Percentiles rank a stretch among this genome's conserved stretches.
Evolutionary conservation across 2,797 vertebrate genomes (phyloP).

Genomic region (Macrochelys suwanniensis): DNA sequence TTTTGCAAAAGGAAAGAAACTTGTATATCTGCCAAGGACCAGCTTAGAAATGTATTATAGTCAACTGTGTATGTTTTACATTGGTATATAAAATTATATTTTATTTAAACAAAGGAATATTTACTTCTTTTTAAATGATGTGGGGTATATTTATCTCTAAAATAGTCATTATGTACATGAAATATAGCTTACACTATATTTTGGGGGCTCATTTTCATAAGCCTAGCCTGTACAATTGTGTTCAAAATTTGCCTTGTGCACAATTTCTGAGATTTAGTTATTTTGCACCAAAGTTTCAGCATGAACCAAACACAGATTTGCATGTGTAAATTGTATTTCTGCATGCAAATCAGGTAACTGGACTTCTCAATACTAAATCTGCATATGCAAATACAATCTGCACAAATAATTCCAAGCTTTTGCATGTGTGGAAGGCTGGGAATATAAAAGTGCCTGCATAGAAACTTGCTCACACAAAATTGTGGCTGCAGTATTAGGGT

Average conservation of each 20-base stretch:
- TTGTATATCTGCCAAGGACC: slow-evolving; percentile 47
- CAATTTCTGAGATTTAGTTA: not conserved
- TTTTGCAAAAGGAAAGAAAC: not conserved
- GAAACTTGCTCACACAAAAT: not conserved
- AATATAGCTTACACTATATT: not conserved
- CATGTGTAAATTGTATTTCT: not conserved
- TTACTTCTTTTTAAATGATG: slow-evolving; percentile 45
- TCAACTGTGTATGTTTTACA: slow-evolving; percentile 9
- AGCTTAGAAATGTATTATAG: not conserved
- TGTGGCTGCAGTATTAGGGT: not conserved
- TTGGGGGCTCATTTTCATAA: not conserved
- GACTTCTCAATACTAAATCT: not conserved
- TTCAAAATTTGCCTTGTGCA: not conserved
- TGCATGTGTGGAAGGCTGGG: not conserved
- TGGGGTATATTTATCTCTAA: slow-evolving; percentile 6
- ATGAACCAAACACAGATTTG: not conserved
- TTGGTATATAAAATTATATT: not conserved
- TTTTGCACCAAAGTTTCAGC: not conserved
- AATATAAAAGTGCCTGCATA: not conserved
- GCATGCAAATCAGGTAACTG: fast-evolving
- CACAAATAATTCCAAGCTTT: not conserved
- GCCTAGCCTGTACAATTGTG: not conserved
- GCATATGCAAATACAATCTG: not conserved
- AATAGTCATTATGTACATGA: not conserved
- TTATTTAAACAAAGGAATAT: slow-evolving; percentile 52